phyloP scores from a whole-genome alignment of 1,140 invertebrate genomes.

The Delia radicum region DNA sequence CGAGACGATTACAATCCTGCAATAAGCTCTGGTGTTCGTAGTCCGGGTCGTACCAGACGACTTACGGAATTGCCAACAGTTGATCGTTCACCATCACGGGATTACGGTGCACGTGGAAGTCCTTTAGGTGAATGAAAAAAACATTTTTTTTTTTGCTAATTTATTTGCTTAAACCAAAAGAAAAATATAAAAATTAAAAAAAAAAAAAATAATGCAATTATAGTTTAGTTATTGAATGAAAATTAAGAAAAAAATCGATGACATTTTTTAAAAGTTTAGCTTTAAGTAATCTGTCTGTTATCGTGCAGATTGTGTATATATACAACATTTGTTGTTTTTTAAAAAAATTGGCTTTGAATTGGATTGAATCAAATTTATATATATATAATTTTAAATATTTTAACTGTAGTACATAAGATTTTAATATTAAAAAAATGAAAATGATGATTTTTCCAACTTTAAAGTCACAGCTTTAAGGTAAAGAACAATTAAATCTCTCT shows the following conservation, averaged over 20 bases:
- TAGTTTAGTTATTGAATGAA: neutral
- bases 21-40: conserved; percentile 56
- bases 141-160: neutral
- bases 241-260: neutral
- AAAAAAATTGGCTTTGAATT: conserved; percentile 20
- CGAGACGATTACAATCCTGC: conserved; percentile 69
- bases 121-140: conserved; percentile 57
- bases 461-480: too few relatives aligned
- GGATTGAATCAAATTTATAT: conserved; percentile 5
- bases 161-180: neutral
- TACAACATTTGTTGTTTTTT: neutral
- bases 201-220: neutral
- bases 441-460: too few relatives aligned
- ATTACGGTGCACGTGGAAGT: conserved; percentile 66
- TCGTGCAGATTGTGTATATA: conserved; percentile 11
- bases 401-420: neutral
- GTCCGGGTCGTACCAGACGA: conserved; percentile 58
- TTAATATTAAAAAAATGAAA: too few relatives aligned
- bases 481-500: too few relatives aligned
- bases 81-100: conserved; percentile 77
- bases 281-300: conserved; percentile 6
- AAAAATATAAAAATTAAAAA: neutral
- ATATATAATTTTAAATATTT: neutral
- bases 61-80: conserved; percentile 76
- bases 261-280: neutral